phyloP scores from a whole-genome alignment of 2,113 vertebrate genomes.

The Spea multiplicata region DNA sequence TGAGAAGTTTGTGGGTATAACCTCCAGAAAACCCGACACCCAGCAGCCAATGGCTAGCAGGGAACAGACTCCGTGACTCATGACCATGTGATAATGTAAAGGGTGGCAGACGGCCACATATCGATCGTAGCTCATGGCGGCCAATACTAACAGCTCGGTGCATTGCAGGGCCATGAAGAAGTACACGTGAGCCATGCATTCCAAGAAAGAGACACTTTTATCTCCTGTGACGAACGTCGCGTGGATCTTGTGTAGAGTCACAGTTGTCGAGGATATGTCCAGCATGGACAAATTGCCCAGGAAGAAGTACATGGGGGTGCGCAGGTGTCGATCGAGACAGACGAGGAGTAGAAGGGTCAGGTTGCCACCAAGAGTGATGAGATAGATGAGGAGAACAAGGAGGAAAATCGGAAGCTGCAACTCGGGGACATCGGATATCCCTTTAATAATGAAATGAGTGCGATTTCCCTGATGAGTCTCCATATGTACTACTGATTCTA shows the following conservation, averaged over 20 bases:
- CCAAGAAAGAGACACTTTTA: conserved; percentile 30
- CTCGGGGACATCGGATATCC: background rate
- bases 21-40: conserved; percentile 1
- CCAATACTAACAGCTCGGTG: too few relatives aligned
- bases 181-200: conserved; percentile 54
- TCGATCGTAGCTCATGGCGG: conserved; percentile 50
- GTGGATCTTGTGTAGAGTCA: conserved; percentile 23
- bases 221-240: conserved; percentile 8
- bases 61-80: background rate
- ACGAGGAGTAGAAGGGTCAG: background rate
- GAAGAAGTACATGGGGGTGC: background rate
- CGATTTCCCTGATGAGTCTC: too few relatives aligned
- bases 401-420: conserved; percentile 41
- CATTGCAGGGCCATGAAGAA: too few relatives aligned
- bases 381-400: conserved; percentile 11
- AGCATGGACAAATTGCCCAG: background rate
- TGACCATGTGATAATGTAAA: conserved; percentile 7
- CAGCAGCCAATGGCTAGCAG: background rate
- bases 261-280: conserved; percentile 9
- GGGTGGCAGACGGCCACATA: conserved; percentile 48
- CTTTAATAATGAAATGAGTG: background rate
- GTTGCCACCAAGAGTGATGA: conserved; percentile 9
- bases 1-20: background rate
- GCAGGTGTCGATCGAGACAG: background rate
- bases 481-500: too few relatives aligned